Evolutionary conservation across 2,113 vertebrate species (phyloP).

Genomic region (Genyomyrus donnyi): DNA sequence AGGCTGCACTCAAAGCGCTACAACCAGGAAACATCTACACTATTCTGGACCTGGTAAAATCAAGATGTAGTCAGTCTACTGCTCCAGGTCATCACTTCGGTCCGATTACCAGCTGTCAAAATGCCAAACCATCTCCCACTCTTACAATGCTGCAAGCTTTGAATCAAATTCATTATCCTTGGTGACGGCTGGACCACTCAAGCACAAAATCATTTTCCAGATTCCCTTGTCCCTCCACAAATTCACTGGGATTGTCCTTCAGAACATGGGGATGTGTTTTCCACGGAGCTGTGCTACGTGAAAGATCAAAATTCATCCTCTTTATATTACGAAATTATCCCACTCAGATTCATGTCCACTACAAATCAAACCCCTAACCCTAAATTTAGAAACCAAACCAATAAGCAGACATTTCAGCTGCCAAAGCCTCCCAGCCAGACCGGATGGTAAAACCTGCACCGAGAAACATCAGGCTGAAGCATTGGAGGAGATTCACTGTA

Average conservation of each 20-base stretch:
- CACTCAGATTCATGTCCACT: not conserved
- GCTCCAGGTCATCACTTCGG: not conserved
- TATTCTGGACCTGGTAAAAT: not conserved
- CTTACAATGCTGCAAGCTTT: not conserved
- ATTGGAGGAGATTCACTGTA: not conserved
- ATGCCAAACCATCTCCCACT: not conserved
- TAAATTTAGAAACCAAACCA: not conserved
- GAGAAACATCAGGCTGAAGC: not conserved
- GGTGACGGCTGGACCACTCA: not conserved
- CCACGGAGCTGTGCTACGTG: not conserved
- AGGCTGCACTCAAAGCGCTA: not conserved
- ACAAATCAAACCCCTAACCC: not conserved
- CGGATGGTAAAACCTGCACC: not conserved
- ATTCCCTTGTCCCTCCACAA: not conserved
- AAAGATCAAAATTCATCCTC: not conserved
- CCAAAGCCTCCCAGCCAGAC: not conserved
- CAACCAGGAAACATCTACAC: not conserved
- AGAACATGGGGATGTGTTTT: not conserved
- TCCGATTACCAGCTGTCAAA: not conserved
- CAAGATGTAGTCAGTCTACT: not conserved
- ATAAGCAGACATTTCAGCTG: not conserved
- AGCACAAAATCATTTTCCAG: not conserved
- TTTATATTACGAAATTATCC: not conserved
- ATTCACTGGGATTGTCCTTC: not conserved
- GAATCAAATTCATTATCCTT: not conserved